Evolutionary conservation across 2,888 invertebrate genomes (phyloP).

Genomic region (Acholoe squamosa): DNA sequence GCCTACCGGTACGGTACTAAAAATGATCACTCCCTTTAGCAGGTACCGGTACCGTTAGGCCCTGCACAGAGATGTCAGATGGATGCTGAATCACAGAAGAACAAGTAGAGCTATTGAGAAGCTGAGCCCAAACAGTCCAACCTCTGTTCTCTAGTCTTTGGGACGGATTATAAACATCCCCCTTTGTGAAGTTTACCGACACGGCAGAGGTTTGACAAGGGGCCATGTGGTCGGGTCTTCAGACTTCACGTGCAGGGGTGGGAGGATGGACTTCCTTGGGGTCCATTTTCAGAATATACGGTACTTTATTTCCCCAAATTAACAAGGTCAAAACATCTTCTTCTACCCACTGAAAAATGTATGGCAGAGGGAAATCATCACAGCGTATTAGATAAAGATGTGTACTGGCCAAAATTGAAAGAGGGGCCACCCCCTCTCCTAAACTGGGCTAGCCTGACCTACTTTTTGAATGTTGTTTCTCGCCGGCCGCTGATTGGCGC

Average conservation of each 20-base stretch:
- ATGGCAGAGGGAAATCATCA: too few species aligned
- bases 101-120: too few species aligned
- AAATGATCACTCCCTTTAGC: too few species aligned
- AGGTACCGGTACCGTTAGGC: too few species aligned
- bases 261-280: not conserved
- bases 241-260: not conserved
- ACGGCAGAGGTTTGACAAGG: not conserved
- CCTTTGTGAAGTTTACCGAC: constrained; percentile 56
- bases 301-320: not conserved
- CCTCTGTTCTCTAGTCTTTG: constrained; percentile 13
- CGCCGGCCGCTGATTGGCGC: constrained; percentile 79
- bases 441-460: constrained; percentile 73
- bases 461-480: constrained; percentile 80
- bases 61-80: too few species aligned
- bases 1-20: too few species aligned
- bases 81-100: not conserved
- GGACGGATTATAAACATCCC: constrained; percentile 24
- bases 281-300: not conserved
- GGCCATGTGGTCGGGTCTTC: constrained; percentile 47
- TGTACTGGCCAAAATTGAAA: not conserved
- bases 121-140: not conserved
- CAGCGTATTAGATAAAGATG: too few species aligned
- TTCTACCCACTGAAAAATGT: too few species aligned
- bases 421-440: not conserved
- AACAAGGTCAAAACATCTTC: too few species aligned